These are phyloP conservation scores for Drosophila pachea DNA, from an alignment of 1,140 invertebrate genomes.

Conservation along the genomic window DNA sequence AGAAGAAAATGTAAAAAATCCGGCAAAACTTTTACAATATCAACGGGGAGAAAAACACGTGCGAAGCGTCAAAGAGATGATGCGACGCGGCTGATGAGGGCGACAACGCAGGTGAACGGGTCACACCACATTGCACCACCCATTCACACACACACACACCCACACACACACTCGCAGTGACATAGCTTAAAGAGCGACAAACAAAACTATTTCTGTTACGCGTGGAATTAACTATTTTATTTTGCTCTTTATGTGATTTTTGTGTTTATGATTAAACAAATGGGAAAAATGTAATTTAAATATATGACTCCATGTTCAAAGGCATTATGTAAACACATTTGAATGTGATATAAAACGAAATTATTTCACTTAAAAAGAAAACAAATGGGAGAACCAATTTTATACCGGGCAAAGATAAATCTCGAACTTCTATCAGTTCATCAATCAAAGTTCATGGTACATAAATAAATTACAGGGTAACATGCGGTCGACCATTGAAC, in stretches of 20 bases:
- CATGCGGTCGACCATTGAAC: neutral
- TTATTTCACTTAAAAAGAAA: too few species aligned
- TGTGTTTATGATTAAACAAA: neutral
- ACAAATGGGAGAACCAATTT: too few species aligned
- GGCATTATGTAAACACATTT: too few species aligned
- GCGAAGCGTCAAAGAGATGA: conserved; percentile 65
- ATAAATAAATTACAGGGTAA: conserved; percentile 6
- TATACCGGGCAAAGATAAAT: too few species aligned
- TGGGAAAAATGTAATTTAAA: neutral
- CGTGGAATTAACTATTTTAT: conserved; percentile 15
- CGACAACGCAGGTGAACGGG: conserved; percentile 31
- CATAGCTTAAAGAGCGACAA: conserved; percentile 60
- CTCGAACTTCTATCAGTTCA: too few species aligned
- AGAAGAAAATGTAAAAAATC: conserved; percentile 25
- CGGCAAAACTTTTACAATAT: conserved; percentile 71
- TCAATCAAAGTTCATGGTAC: too few species aligned
- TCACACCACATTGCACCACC: conserved; percentile 24
- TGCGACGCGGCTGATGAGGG: conserved; percentile 38
- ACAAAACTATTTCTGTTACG: conserved; percentile 44
- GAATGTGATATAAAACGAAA: too few species aligned
- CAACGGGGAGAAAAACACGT: conserved; percentile 64
- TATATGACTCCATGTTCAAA: too few species aligned
- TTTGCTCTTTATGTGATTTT: conserved; percentile 6
- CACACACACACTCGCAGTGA: conserved; percentile 7
- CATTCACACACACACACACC: conserved; percentile 6